phyloP scores from a whole-genome alignment of 2,113 vertebrate species.

The Pelmatolapia mariae region DNA sequence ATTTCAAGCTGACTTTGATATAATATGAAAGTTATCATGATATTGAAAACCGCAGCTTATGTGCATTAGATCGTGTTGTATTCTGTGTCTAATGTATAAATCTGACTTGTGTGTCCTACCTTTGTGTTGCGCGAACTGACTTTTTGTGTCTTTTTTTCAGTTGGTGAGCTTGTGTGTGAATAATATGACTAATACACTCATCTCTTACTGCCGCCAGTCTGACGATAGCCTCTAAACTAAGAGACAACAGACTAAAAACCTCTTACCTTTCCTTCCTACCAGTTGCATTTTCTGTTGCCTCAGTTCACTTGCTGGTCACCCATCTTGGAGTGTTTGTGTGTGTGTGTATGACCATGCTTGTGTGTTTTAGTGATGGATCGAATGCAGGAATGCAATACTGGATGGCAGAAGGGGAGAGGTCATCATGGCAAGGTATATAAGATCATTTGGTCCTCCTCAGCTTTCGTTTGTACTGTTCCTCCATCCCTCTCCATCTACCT shows the following conservation, averaged over 20 bases:
- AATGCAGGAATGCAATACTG: conserved; percentile 70
- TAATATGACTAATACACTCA: conserved; percentile 49
- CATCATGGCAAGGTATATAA: conserved; percentile 72
- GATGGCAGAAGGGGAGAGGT: conserved; percentile 68
- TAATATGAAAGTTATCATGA: neutral
- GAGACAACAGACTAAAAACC: conserved; percentile 26
- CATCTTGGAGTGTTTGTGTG: conserved; percentile 45
- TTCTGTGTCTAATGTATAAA: neutral
- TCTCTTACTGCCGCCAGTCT: conserved; percentile 6
- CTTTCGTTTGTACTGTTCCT: conserved; percentile 61
- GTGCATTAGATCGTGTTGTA: neutral
- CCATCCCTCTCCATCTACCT: conserved; percentile 60
- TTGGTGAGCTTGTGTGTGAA: conserved; percentile 46
- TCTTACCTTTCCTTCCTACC: conserved; percentile 6
- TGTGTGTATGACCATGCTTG: conserved; percentile 69
- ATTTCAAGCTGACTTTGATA: neutral
- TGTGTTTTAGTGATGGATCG: conserved; percentile 77
- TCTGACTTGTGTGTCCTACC: conserved; percentile 1
- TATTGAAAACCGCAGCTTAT: neutral
- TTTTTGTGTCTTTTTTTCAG: conserved; percentile 10
- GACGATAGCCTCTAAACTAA: conserved; percentile 12
- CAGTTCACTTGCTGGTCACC: conserved; percentile 42
- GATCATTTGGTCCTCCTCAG: conserved; percentile 60
- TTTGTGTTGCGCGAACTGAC: conserved; percentile 37
- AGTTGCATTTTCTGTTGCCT: conserved; percentile 42